Evolutionary conservation across 35 echinoderm and acorn worm species (phyloP).

Genomic region (Lytechinus variegatus): DNA sequence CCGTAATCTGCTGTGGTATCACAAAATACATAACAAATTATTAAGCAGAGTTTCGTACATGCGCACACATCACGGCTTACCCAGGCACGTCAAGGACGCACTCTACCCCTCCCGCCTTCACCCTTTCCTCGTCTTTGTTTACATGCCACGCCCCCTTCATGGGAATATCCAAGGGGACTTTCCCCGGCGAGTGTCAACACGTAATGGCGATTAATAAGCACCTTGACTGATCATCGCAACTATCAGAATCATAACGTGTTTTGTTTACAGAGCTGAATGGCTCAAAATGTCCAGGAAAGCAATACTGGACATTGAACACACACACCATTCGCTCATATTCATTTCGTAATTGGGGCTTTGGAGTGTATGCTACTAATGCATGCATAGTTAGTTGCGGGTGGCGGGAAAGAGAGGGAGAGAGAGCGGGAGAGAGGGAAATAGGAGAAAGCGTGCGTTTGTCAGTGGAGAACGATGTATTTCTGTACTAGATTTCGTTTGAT

Average conservation of each 20-base stretch:
- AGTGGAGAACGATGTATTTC: neutral
- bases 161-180: neutral
- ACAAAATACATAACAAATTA: no score
- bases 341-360: conserved; percentile 1
- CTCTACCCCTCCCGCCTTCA: neutral
- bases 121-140: neutral
- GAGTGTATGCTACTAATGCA: neutral
- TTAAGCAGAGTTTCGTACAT: neutral
- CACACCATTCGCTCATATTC: neutral
- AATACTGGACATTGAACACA: neutral
- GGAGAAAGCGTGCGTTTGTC: neutral
- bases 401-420: conserved; percentile 7
- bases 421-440: neutral
- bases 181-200: neutral
- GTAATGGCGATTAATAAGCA: neutral
- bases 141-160: conserved; percentile 12
- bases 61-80: neutral
- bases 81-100: neutral
- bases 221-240: neutral
- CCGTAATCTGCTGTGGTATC: no score
- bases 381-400: neutral
- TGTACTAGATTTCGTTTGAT: neutral
- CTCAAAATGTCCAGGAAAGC: neutral
- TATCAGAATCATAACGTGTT: neutral
- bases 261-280: neutral